phyloP scores from a whole-genome alignment of 2,113 vertebrate species.

The Coreoperca whiteheadi region DNA sequence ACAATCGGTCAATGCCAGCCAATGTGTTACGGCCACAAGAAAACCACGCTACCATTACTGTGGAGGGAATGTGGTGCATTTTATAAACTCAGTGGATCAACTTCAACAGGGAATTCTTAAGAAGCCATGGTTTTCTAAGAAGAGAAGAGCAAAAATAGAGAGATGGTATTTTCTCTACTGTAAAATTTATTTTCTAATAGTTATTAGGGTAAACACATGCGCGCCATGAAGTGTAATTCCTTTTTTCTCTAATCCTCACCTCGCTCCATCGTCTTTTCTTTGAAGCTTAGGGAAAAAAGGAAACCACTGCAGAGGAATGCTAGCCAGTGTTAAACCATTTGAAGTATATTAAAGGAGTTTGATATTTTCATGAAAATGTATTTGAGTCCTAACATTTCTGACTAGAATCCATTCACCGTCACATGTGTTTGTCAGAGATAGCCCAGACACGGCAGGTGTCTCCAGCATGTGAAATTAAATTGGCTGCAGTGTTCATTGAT shows the following conservation, averaged over 20 bases:
- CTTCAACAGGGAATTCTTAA: constrained; percentile 31
- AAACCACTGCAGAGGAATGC: constrained; percentile 51
- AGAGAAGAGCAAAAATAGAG: constrained; percentile 48
- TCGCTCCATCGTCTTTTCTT: constrained; percentile 52
- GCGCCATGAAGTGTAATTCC: constrained; percentile 69
- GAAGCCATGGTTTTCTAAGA: constrained; percentile 36
- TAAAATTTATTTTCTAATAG: constrained; percentile 64
- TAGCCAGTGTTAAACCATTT: constrained; percentile 52
- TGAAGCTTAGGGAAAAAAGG: constrained; percentile 51
- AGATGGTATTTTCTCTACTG: constrained; percentile 44
- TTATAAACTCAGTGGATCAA: constrained; percentile 32
- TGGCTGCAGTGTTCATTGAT: constrained; percentile 57
- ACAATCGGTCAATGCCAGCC: constrained; percentile 55
- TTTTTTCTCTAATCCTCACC: constrained; percentile 61
- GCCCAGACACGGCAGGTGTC: constrained; percentile 60
- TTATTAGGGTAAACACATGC: constrained; percentile 64
- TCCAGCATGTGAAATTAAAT: constrained; percentile 53
- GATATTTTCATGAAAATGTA: constrained; percentile 66
- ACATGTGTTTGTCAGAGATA: constrained; percentile 67
- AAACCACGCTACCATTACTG: constrained; percentile 38
- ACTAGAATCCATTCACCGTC: constrained; percentile 43
- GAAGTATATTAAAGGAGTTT: constrained; percentile 51
- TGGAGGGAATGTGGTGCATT: constrained; percentile 45
- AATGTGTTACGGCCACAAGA: constrained; percentile 51
- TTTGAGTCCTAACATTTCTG: constrained; percentile 40